Percentiles rank a stretch among this genome's conserved stretches.
Conservation (phyloP, 2,797 vertebrate species). For the Triplophysa bombifrons region DNA sequence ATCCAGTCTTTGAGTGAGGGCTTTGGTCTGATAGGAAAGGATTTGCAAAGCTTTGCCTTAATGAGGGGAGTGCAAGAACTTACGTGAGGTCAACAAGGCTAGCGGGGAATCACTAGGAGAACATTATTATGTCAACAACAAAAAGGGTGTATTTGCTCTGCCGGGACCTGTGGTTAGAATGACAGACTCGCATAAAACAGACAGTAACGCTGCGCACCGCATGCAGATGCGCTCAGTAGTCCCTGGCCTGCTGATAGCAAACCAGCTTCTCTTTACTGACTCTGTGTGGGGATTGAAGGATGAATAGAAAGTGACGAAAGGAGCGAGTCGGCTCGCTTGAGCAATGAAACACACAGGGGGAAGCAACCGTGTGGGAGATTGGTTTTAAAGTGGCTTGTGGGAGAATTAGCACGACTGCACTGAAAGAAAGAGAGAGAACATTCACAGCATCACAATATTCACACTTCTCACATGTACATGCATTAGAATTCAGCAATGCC, state of each 20-base stretch:
- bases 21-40: slow-evolving; percentile 54
- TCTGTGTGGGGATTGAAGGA: slow-evolving; percentile 34
- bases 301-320: slow-evolving; percentile 46
- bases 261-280: slow-evolving; percentile 30
- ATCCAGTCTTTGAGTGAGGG: slow-evolving; percentile 9
- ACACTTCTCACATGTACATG: slow-evolving; percentile 19
- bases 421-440: slow-evolving; percentile 14
- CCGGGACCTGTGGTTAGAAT: slow-evolving; percentile 61
- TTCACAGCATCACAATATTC: slow-evolving; percentile 27
- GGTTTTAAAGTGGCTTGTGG: slow-evolving; percentile 51
- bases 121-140: slow-evolving; percentile 74
- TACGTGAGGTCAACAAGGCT: slow-evolving; percentile 60
- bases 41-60: slow-evolving; percentile 57
- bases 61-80: slow-evolving; percentile 53
- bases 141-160: slow-evolving; percentile 66
- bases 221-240: slow-evolving; percentile 6
- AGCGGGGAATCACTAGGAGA: slow-evolving; percentile 68
- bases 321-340: slow-evolving; percentile 36
- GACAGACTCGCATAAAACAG: slow-evolving; percentile 46
- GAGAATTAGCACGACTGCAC: neutral
- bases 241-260: slow-evolving; percentile 36
- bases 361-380: slow-evolving; percentile 35
- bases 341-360: slow-evolving; percentile 41
- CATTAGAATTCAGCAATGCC: slow-evolving; percentile 35
- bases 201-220: neutral